phyloP scores from a whole-genome alignment of 2,888 invertebrate genomes.

The Mechanitis mazaeus region DNA sequence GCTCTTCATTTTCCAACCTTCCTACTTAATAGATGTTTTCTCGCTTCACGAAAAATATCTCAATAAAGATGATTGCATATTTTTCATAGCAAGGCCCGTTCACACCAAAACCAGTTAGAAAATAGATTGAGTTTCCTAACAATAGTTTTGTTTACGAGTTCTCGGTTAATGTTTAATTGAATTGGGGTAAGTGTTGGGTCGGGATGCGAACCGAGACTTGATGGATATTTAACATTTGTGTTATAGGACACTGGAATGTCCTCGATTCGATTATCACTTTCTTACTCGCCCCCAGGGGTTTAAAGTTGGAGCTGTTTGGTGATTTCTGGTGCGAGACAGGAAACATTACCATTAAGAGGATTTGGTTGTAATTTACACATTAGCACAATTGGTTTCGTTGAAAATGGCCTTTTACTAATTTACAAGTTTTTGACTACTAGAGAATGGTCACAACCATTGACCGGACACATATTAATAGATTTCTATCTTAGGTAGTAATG shows the following conservation, averaged over 20 bases:
- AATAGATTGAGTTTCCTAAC: constrained; percentile 36
- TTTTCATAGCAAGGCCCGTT: constrained; percentile 24
- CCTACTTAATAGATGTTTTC: not conserved
- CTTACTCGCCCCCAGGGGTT: constrained; percentile 30
- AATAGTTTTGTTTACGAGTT: constrained; percentile 59
- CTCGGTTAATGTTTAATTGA: constrained; percentile 74
- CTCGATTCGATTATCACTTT: constrained; percentile 32
- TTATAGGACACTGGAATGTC: constrained; percentile 24
- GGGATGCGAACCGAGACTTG: constrained; percentile 43
- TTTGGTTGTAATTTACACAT: constrained; percentile 16
- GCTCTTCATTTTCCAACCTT: not conserved
- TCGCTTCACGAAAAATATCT: not conserved
- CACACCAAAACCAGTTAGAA: constrained; percentile 34
- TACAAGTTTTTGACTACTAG: not conserved
- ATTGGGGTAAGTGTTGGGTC: constrained; percentile 45
- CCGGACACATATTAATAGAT: no score
- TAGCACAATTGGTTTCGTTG: not conserved
- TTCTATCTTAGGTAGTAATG: no score
- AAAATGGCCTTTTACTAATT: not conserved
- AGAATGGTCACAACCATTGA: not conserved
- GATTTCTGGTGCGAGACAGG: constrained; percentile 14
- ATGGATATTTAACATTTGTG: constrained; percentile 56
- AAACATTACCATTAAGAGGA: constrained; percentile 19
- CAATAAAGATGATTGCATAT: not conserved
- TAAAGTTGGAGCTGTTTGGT: constrained; percentile 21